Base-by-base conservation (phyloP, 2,888 invertebrate genomes). In the Apoderus coryli region DNA sequence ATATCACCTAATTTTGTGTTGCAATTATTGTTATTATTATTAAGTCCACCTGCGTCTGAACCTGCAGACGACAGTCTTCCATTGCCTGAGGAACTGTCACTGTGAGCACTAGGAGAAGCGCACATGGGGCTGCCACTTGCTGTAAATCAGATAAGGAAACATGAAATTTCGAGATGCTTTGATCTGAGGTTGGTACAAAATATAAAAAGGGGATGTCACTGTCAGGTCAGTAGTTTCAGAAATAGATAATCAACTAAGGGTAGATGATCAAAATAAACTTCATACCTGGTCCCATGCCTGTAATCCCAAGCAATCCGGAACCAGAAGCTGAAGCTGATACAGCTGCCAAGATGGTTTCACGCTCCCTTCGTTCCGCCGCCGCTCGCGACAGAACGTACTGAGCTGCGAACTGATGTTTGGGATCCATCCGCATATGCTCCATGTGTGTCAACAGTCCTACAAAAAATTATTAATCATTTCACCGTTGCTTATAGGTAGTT, bases 341-440 rank as follows among this genome's bases (percentile, higher is more conserved):
- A 67, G 76, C 77, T 5, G 76, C 67, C 31, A 88, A 63, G 31
- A 79, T 61, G 19, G 65, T 69, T 52, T 88, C 88, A 26, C 88
- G 63, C 51, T 89, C 88, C 41, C 89, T 68, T 44, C 88, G 69
- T 52, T 89, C 89, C 10, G 89, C 89, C 4, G 89, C 89, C 5
- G 89, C 90, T 44, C 88, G 64, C 33, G 84, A 84, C 16, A 90
- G 64, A 24, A 90, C 88, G 60, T 89, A 90, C 54, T 90, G 90
- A 14, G 90, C 89, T 22, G 89, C 89, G 52, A 90, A 90, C 58
- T 89, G 89, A 64, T 90, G 89, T 58, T 90, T 90, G 1, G 89
- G 88, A 57, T 90, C 89, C 88, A 89, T 89, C 50, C 89, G 71
- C 89, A 90, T 89, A 56, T 89, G 88, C 50, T 90, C 89, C 89